Base-by-base conservation (phyloP, 2,797 vertebrate genomes). In the Galago senegalensis region DNA sequence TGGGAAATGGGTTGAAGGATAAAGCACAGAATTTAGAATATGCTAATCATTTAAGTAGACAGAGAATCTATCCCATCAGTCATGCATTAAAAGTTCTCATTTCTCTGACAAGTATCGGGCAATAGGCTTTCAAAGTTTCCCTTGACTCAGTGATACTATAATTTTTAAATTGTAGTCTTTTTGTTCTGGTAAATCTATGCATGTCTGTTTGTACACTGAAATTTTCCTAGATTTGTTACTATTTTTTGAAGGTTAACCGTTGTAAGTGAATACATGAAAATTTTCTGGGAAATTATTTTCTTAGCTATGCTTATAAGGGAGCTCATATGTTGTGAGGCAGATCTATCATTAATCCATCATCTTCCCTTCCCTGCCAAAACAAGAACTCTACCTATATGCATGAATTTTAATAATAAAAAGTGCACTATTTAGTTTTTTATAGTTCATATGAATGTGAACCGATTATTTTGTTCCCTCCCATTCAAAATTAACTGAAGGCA, bases 201-300 rank as follows among this genome's bases (percentile, higher is more conserved):
- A 2, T 58, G 0, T 76, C 12, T 53, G 12, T 77, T 40, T 89
- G 9, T 56, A 67, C 17, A 5, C 17, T 56, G 31, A 76, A 86
- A 53, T 70, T 84, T 83, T 77, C 37, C 67, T 84, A 81, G 53
- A 90, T 43, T 70, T 82, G 46, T 72, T 76, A 83, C 23, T 49
- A 85, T 25, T 92, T 88, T 88, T 95, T 73, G 61, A 40, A 89
- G 88, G 67, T 85, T 63, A 76, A 70, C 0, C 80, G 9, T 80
- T 93, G 67, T 89, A 90, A 89, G 20, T 91, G 21, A 95, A 43
- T 81, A 92, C 95, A 77, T 60, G 29, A 89, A 93, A 87, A 60
- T 7, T 60, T 86, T 88, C 46, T 27, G 58, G 43, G 31, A 81
- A 53, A 56, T 67, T 46, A 29, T 29, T 43, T 86, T 49, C 60